These are phyloP conservation scores for Amblyopsis hoosieri DNA, from an alignment of 2,797 vertebrate species.

Conservation along the genomic window DNA sequence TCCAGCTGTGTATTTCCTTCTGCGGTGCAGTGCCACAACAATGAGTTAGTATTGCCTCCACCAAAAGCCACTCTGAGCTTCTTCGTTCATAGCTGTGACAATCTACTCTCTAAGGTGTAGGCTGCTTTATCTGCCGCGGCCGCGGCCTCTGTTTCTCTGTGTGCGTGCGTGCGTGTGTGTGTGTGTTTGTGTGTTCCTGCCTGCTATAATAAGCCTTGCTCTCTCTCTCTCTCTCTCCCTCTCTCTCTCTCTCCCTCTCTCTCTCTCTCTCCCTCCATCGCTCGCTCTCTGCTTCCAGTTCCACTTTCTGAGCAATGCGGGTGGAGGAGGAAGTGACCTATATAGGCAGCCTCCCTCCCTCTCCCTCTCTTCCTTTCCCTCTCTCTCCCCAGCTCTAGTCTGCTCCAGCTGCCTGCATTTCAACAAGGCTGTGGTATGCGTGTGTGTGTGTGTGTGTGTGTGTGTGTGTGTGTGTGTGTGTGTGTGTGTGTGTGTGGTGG, in stretches of 20 bases:
- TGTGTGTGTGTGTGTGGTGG: slow-evolving; percentile 31
- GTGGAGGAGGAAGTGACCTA: slow-evolving; percentile 82
- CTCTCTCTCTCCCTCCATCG: slow-evolving; percentile 34
- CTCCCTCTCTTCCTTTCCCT: slow-evolving; percentile 29
- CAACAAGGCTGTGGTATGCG: slow-evolving; percentile 29
- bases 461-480: slow-evolving; percentile 20
- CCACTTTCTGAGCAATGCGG: slow-evolving; percentile 71
- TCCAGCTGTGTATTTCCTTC: slow-evolving; percentile 17
- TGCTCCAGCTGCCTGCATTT: slow-evolving; percentile 66
- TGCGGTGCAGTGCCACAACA: slow-evolving; percentile 29
- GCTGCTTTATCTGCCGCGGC: slow-evolving; percentile 65
- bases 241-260: slow-evolving; percentile 45
- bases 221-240: slow-evolving; percentile 34
- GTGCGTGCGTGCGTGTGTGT: slow-evolving; percentile 29
- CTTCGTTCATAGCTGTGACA: slow-evolving; percentile 69
- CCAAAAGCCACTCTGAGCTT: slow-evolving; percentile 59
- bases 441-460: slow-evolving; percentile 32
- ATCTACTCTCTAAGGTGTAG: slow-evolving; percentile 63
- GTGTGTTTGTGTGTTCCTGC: slow-evolving; percentile 35
- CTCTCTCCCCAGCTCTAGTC: slow-evolving; percentile 39
- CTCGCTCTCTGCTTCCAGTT: slow-evolving; percentile 66
- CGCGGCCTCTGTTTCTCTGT: slow-evolving; percentile 40
- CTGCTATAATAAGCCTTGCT: slow-evolving; percentile 72
- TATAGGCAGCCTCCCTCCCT: slow-evolving; percentile 70
- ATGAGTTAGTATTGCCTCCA: slow-evolving; percentile 61